These are phyloP conservation scores for Catocala fraxini DNA, from an alignment of 2,888 invertebrate genomes.

Conservation along the genomic window DNA sequence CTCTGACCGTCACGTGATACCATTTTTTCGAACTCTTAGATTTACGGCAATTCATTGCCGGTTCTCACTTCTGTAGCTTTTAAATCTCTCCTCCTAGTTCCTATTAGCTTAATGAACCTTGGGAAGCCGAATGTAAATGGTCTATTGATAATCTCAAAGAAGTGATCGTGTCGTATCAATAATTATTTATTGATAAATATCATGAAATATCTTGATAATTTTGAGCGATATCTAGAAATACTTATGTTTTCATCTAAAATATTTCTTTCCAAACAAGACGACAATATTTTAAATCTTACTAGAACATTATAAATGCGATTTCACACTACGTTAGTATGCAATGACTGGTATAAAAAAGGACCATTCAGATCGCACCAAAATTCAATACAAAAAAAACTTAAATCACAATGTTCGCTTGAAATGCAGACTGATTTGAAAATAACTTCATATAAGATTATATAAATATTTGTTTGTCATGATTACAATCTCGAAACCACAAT, in stretches of 20 bases:
- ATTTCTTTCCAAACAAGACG: slow-evolving; percentile 47
- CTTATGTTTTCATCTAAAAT: background rate
- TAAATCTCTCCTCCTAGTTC: too few species aligned
- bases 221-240: slow-evolving; percentile 5
- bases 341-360: slow-evolving; percentile 50
- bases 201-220: slow-evolving; percentile 10
- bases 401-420: slow-evolving; percentile 49
- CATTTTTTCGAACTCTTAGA: too few species aligned
- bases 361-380: slow-evolving; percentile 46
- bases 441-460: background rate
- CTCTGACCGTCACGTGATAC: too few species aligned
- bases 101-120: too few species aligned
- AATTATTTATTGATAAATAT: too few species aligned
- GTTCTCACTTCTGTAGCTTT: too few species aligned
- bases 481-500: too few species aligned
- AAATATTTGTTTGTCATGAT: background rate
- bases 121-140: too few species aligned
- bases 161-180: too few species aligned
- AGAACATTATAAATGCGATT: slow-evolving; percentile 58
- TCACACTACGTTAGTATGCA: slow-evolving; percentile 57
- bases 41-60: too few species aligned
- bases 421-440: slow-evolving; percentile 29
- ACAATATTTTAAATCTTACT: slow-evolving; percentile 36
- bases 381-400: slow-evolving; percentile 38
- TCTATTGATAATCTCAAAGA: too few species aligned